phyloP scores from a whole-genome alignment of 2,113 vertebrate species.

The Morone chrysops region DNA sequence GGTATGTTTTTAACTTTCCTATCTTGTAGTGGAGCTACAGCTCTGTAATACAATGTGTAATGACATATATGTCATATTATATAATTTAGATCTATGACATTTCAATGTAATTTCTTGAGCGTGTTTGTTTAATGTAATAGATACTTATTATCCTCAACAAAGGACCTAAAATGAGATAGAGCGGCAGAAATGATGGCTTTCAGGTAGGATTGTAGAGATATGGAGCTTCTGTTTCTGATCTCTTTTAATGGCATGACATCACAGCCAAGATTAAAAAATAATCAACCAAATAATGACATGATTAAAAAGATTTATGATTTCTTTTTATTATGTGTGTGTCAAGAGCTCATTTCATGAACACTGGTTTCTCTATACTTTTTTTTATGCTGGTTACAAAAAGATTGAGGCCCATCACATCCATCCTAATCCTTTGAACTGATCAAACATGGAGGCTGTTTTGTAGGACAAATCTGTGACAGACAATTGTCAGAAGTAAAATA shows the following conservation, averaged over 20 bases:
- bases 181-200: neutral
- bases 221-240: neutral
- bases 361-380: neutral
- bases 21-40: neutral
- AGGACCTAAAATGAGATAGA: neutral
- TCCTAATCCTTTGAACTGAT: constrained; percentile 40
- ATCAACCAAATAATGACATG: neutral
- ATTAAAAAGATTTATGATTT: neutral
- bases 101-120: neutral
- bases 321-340: neutral
- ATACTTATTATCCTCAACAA: neutral
- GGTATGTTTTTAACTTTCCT: constrained; percentile 81
- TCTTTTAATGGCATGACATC: neutral
- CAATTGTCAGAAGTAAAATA: neutral
- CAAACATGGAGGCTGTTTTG: constrained; percentile 40
- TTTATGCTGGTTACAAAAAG: neutral
- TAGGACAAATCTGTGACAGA: neutral
- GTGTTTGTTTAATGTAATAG: neutral
- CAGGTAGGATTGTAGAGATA: neutral
- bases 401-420: constrained; percentile 18
- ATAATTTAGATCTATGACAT: neutral
- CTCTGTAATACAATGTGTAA: neutral
- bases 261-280: neutral
- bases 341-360: neutral
- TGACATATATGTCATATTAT: neutral